phyloP scores from a whole-genome alignment of 1,140 invertebrate genomes.

The Pseudachorutes palmiensis region DNA sequence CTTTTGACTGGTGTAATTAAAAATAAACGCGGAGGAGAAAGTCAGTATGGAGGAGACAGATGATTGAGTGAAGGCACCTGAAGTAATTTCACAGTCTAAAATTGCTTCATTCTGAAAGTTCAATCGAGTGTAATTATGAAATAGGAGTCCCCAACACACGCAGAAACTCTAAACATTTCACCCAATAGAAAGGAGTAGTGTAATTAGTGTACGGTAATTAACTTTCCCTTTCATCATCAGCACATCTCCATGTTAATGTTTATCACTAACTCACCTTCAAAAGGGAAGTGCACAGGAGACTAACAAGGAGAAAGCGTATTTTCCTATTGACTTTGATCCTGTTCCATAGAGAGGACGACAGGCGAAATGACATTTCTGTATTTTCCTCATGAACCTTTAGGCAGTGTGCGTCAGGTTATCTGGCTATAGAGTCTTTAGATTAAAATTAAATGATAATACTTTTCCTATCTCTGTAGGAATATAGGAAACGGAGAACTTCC shows the following conservation, averaged over 20 bases:
- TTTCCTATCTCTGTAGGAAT: neutral
- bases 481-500: neutral
- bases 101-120: neutral
- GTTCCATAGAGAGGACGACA: neutral
- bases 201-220: neutral
- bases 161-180: neutral
- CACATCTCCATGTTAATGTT: neutral
- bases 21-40: neutral
- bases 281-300: neutral
- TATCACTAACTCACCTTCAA: neutral
- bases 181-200: neutral
- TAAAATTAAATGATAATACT: neutral
- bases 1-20: neutral
- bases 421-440: neutral
- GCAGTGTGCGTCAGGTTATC: no score
- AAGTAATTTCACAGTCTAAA: neutral
- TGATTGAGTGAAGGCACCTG: neutral
- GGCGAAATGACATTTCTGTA: neutral
- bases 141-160: neutral
- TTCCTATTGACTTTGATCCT: neutral
- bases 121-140: neutral
- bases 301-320: neutral
- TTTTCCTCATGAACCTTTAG: no score
- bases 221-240: neutral
- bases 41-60: neutral